Conservation (phyloP, 2,888 invertebrate species). For the Drepana falcataria region DNA sequence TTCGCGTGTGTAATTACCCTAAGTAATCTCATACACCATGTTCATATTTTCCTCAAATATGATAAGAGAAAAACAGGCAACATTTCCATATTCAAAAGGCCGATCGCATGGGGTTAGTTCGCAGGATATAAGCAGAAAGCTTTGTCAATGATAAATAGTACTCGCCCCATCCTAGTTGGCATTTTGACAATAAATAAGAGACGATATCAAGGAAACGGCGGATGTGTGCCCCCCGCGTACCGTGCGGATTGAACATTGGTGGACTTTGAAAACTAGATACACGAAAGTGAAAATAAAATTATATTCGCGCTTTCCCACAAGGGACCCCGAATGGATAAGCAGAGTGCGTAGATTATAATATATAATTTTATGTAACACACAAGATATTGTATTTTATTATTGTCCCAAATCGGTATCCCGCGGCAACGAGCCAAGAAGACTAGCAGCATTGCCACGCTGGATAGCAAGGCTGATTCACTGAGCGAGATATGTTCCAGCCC, state of each 20-base stretch:
- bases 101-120: slow-evolving; percentile 37
- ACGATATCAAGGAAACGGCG: slow-evolving; percentile 60
- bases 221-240: slow-evolving; percentile 20
- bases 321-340: too few relatives aligned
- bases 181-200: slow-evolving; percentile 75
- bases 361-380: too few relatives aligned
- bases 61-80: slow-evolving; percentile 2
- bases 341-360: too few relatives aligned
- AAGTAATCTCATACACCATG: background rate
- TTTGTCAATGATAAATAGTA: slow-evolving; percentile 76
- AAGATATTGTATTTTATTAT: too few relatives aligned
- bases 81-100: slow-evolving; percentile 5
- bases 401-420: too few relatives aligned
- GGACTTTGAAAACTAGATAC: background rate
- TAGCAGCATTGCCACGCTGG: too few relatives aligned
- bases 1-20: background rate
- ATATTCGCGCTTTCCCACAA: too few relatives aligned
- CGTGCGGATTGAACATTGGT: background rate
- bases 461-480: too few relatives aligned
- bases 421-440: too few relatives aligned
- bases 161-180: slow-evolving; percentile 59
- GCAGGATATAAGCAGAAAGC: slow-evolving; percentile 54
- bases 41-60: background rate
- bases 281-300: background rate
- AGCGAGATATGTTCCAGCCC: too few relatives aligned